Evolutionary conservation across 64 coral and sea anemone genomes (phyloP).

Genomic region (Anthopleura sola): DNA sequence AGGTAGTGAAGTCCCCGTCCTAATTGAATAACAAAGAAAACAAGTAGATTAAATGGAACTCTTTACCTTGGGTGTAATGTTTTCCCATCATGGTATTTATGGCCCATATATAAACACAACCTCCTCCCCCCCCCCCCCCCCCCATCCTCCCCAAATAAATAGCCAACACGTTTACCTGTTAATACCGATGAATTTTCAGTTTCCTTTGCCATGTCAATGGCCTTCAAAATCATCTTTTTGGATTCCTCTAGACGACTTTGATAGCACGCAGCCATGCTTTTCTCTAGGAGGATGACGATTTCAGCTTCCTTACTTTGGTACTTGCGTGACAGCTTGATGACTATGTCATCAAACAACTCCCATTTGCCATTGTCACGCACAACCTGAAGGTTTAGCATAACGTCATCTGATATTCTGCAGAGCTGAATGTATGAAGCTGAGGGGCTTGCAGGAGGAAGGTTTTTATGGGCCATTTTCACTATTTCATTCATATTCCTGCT

Average conservation of each 20-base stretch:
- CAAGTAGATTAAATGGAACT: too few relatives aligned
- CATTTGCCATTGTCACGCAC: conserved; percentile 53
- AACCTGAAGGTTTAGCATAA: conserved; percentile 34
- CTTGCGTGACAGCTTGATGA: conserved; percentile 11
- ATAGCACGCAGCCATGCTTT: conserved; percentile 2
- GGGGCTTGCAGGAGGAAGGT: conserved; percentile 11
- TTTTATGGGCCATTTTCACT: background rate
- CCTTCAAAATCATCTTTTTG: background rate
- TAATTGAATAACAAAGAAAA: too few relatives aligned
- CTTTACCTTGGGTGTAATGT: too few relatives aligned
- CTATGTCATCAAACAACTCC: conserved; percentile 26
- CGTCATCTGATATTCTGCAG: conserved; percentile 26
- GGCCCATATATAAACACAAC: too few relatives aligned
- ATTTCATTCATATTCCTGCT: background rate
- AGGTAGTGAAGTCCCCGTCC: conserved; percentile 26
- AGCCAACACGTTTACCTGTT: background rate
- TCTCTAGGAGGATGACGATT: conserved; percentile 17
- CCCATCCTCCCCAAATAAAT: too few relatives aligned
- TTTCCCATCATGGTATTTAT: too few relatives aligned
- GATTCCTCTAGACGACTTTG: background rate
- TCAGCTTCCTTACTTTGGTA: conserved; percentile 1
- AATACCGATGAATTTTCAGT: background rate
- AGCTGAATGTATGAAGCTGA: conserved; percentile 2
- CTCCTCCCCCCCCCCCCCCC: too few relatives aligned
- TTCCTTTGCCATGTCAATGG: background rate